Conservation (phyloP, 2,113 vertebrate species). For the Numenius arquata region DNA sequence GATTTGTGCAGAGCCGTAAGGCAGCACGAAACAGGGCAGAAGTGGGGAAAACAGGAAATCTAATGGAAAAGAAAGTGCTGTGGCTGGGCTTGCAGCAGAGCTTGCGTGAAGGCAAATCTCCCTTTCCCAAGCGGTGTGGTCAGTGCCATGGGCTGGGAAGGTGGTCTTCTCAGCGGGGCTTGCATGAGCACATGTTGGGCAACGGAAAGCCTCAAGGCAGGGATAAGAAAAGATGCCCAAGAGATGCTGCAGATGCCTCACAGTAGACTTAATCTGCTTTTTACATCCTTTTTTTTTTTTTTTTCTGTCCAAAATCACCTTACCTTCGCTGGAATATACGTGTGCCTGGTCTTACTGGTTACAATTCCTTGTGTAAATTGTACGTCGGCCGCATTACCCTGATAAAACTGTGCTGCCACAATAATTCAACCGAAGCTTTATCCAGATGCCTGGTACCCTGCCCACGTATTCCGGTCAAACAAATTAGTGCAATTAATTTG, state of each 20-base stretch:
- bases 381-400: background rate
- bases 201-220: background rate
- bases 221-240: background rate
- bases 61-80: background rate
- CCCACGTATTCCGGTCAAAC: fast-evolving
- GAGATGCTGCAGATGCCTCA: background rate
- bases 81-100: background rate
- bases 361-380: background rate
- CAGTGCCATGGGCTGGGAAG: background rate
- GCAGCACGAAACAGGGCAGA: background rate
- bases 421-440: background rate
- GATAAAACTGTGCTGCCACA: background rate
- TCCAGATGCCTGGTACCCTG: background rate
- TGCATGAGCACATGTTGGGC: background rate
- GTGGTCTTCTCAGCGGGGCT: background rate
- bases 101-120: background rate
- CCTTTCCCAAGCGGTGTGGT: background rate
- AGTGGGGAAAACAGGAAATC: background rate
- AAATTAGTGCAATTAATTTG: background rate
- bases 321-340: background rate
- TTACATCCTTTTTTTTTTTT: background rate
- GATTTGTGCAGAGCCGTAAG: background rate
- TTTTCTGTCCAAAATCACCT: background rate
- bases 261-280: background rate
- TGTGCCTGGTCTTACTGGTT: background rate